These are phyloP conservation scores for Omphaloscelis lunosa DNA, from an alignment of 2,888 invertebrate species.

Conservation along the genomic window DNA sequence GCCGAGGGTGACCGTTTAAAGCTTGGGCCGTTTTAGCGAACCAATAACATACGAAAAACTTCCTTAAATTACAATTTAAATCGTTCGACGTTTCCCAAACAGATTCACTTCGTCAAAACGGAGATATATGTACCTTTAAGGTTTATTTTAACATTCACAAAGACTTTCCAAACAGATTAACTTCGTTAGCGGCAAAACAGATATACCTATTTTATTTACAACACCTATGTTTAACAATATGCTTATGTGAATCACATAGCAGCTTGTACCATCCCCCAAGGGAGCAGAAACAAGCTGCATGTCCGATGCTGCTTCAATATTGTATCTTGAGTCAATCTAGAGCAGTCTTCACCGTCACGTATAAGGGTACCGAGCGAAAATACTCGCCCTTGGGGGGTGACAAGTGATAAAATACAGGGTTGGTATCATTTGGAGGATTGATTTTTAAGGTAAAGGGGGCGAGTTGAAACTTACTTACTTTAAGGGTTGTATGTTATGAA, in stretches of 20 bases:
- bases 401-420: constrained; percentile 14
- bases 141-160: too few species aligned
- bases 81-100: not conserved
- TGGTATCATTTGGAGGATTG: constrained; percentile 5
- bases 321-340: constrained; percentile 37
- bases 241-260: constrained; percentile 13
- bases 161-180: not conserved
- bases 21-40: not conserved
- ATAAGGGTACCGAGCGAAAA: constrained; percentile 19
- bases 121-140: too few species aligned
- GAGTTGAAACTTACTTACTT: not conserved
- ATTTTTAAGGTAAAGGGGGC: not conserved
- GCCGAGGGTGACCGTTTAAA: not conserved
- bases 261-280: not conserved
- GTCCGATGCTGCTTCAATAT: constrained; percentile 3
- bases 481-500: not conserved
- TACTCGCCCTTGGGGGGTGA: constrained; percentile 27
- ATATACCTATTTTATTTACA: not conserved
- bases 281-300: constrained; percentile 22
- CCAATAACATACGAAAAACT: not conserved
- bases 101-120: not conserved
- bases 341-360: constrained; percentile 35
- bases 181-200: not conserved
- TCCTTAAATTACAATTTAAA: not conserved
- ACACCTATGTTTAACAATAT: not conserved